phyloP scores from a whole-genome alignment of 2,113 vertebrate genomes.

The Pachycephala philippinensis region DNA sequence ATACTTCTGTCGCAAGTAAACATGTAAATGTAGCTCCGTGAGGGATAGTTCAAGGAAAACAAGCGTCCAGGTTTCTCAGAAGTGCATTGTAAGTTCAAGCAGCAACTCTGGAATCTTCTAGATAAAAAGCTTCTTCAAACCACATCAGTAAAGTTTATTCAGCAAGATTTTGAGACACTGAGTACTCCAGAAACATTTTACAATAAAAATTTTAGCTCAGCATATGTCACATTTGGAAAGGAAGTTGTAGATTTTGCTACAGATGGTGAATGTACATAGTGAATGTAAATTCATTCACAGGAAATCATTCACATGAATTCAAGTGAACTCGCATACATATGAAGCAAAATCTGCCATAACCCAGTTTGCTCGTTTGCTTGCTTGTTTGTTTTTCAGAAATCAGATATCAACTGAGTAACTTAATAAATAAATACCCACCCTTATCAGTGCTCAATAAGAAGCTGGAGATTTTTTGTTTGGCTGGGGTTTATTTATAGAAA shows the following conservation, averaged over 20 bases:
- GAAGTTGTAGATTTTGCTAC: background rate
- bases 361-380: background rate
- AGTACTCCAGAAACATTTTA: background rate
- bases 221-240: background rate
- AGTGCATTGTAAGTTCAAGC: background rate
- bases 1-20: background rate
- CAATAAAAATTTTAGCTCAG: background rate
- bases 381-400: background rate
- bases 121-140: background rate
- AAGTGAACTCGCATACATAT: background rate
- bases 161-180: background rate
- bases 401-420: background rate
- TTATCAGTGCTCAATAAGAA: background rate
- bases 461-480: accelerated
- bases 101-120: background rate
- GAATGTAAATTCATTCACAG: background rate
- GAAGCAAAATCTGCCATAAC: background rate
- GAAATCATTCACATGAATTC: background rate
- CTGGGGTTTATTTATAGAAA: background rate
- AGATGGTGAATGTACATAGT: background rate
- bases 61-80: background rate
- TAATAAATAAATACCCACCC: background rate
- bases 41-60: background rate
- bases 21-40: background rate
- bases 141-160: background rate